Percentiles rank a stretch among this genome's conserved stretches.
phyloP scores from a whole-genome alignment of 2,797 vertebrate genomes.

The Acridotheres tristis region DNA sequence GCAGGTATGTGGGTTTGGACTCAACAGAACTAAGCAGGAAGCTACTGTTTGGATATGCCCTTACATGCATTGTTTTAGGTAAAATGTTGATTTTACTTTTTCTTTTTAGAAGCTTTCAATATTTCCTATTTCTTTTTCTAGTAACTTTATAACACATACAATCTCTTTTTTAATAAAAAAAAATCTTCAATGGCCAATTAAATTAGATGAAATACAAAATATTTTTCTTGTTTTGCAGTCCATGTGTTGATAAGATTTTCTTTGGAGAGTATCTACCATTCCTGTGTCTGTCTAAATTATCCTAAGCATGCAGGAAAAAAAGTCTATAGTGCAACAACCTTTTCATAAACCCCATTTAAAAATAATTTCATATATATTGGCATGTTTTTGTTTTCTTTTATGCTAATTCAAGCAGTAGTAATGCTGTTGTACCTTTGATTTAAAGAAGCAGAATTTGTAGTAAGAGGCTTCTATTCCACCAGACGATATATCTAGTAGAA shows the following conservation, averaged over 20 bases:
- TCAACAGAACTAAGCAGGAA: not conserved
- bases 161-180: not conserved
- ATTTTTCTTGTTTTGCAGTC: not conserved
- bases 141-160: not conserved
- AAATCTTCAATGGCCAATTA: not conserved
- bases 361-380: not conserved
- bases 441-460: not conserved
- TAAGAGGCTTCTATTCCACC: not conserved
- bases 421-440: not conserved
- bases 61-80: not conserved
- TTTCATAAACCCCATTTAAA: not conserved
- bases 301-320: not conserved
- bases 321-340: not conserved
- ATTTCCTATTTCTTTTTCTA: not conserved
- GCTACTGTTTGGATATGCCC: not conserved
- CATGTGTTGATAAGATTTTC: not conserved
- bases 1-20: rapidly evolving
- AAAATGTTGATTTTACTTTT: not conserved
- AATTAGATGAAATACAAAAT: not conserved
- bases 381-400: not conserved
- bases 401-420: not conserved
- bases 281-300: not conserved
- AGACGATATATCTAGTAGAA: not conserved
- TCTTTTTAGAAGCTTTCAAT: not conserved
- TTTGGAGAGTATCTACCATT: not conserved